Percentiles rank a stretch among this genome's conserved stretches.
phyloP scores from a whole-genome alignment of 2,888 invertebrate species.

The Chymomyza procnemis region DNA sequence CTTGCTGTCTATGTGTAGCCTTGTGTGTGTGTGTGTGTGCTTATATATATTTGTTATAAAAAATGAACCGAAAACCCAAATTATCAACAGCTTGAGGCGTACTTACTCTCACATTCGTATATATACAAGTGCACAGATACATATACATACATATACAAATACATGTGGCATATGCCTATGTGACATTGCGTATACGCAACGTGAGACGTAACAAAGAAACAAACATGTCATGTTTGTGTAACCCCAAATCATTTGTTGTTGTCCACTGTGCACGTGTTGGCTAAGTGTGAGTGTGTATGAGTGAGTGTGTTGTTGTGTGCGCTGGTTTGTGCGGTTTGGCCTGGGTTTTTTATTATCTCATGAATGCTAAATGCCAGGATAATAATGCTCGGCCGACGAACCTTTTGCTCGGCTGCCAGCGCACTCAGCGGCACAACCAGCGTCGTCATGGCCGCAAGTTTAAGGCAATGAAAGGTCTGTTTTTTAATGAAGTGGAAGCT shows the following conservation, averaged over 20 bases:
- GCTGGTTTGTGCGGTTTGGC: neutral
- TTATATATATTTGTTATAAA: constrained; percentile 10
- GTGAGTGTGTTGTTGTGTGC: constrained; percentile 45
- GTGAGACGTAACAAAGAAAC: constrained; percentile 42
- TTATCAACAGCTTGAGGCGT: constrained; percentile 65
- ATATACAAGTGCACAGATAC: neutral
- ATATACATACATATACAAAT: neutral
- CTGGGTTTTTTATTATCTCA: constrained; percentile 65
- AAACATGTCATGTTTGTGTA: constrained; percentile 43
- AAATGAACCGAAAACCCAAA: constrained; percentile 41
- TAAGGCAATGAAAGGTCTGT: neutral
- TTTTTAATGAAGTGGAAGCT: neutral
- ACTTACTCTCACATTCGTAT: constrained; percentile 55
- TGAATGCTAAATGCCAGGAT: constrained; percentile 69
- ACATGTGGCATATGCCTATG: constrained; percentile 8
- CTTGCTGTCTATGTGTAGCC: constrained; percentile 13
- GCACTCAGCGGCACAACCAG: neutral
- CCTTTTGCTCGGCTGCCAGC: neutral
- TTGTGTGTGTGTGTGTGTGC: neutral
- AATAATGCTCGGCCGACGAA: constrained; percentile 27
- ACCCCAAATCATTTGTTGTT: constrained; percentile 65
- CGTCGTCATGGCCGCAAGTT: constrained; percentile 2
- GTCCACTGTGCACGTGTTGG: constrained; percentile 24
- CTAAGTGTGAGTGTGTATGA: neutral
- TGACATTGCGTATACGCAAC: constrained; percentile 62